Percentiles rank a stretch among this genome's conserved stretches.
Evolutionary conservation across 2,113 vertebrate species (phyloP).

Genomic region (Rattus norvegicus): GRCr8 NC_086027.1:135001-135500

Average conservation of each 20-base stretch:
- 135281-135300: not conserved
- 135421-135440: accelerated
- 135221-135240: accelerated
- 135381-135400: not conserved
- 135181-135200: not conserved
- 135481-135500: not conserved
- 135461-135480: not conserved
- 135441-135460: too few species aligned
- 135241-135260: not conserved
- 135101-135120: not conserved
- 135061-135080: not conserved
- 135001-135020: not conserved
- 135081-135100: too few species aligned
- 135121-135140: not conserved
- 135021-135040: not conserved
- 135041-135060: not conserved
- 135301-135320: not conserved
- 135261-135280: not conserved
- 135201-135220: not conserved
- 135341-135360: too few species aligned
- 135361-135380: too few species aligned
- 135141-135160: not conserved
- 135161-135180: not conserved
- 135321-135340: not conserved
- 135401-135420: not conserved